phyloP scores from a whole-genome alignment of 53 echinoderm and acorn worm species.

The Stichopus horrens region DNA sequence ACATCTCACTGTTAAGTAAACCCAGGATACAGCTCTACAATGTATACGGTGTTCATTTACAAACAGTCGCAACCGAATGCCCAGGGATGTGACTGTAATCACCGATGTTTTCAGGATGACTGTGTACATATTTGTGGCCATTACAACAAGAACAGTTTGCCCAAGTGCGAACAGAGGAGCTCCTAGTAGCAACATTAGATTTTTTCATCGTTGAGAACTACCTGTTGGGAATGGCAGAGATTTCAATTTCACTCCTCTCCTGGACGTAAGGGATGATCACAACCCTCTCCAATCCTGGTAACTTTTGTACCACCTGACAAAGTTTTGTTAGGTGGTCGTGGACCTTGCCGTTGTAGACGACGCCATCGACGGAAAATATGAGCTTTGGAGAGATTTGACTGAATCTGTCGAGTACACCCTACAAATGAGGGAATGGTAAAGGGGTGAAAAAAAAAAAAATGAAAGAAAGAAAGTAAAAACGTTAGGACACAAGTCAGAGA shows the following conservation, averaged over 20 bases:
- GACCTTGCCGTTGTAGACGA: slow-evolving; percentile 86
- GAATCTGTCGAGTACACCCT: slow-evolving; percentile 97
- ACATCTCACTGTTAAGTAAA: too few species aligned
- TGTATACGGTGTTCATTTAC: too few species aligned
- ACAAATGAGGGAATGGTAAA: not conserved
- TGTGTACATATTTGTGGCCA: too few species aligned
- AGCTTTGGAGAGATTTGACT: slow-evolving; percentile 90
- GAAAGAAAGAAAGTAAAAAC: not conserved
- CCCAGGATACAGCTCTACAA: too few species aligned
- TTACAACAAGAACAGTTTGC: too few species aligned
- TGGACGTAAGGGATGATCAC: slow-evolving; percentile 86
- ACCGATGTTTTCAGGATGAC: too few species aligned
- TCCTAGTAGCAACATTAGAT: too few species aligned
- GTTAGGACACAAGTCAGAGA: too few species aligned
- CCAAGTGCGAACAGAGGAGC: too few species aligned
- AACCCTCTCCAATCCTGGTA: slow-evolving; percentile 83
- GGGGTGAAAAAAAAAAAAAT: not conserved
- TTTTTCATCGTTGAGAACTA: not conserved
- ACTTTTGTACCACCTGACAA: slow-evolving; percentile 72
- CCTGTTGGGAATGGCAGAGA: slow-evolving; percentile 89
- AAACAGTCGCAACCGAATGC: too few species aligned
- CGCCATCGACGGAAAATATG: slow-evolving; percentile 95
- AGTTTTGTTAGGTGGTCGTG: slow-evolving; percentile 88
- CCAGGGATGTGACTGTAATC: too few species aligned
- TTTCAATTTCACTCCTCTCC: slow-evolving; percentile 64